Base-by-base conservation (phyloP, 37 sponge, comb jelly and placozoan genomes). In the Hormiphora californensis region DNA sequence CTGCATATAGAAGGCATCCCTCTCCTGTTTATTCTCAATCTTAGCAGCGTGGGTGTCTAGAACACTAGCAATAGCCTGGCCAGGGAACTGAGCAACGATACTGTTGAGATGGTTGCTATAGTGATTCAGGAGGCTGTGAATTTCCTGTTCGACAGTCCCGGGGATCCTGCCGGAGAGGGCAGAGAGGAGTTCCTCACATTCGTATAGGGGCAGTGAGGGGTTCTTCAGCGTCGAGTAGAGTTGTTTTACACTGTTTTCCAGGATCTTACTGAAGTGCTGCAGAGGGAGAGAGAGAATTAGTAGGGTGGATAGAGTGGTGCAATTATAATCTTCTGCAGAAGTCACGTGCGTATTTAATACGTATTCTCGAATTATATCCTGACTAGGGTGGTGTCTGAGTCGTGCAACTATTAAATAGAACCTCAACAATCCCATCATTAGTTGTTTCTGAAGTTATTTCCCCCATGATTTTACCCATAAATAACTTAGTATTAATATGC, bases 81-180 rank as follows among this genome's bases (percentile, higher is more conserved):
- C 89, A 0, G 97, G 97, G 63, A 96, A 96, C 89, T 93, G 97
- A 27, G 73, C 62, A 28, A 96, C 55, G 27, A 96, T 89, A 0
- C 94, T 94, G 28, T 94, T 96, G 55, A 92, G 68, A 57, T 96
- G 93, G 69, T 86, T 87, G 51, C 90, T 87, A 65, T 96, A 93
- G 32, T 63, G 85, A 12, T 88, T 28, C 54, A 96, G 91, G 15
- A 90, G 88, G 36, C 86, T 81, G 40, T 93, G 86, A 35, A 96
- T 91, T 22, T 41, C 90, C 31, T 61, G 41, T 39, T 93, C 97
- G 40, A 96, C 91, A 3, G 54, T 28, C 0, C 40, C 21, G 0
- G 91, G 94, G 28, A 92, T 17, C 53, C 53, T 9, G 7, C 81
- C 81, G 32, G 81, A 73, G 3, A 73, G 81, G 19, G 81, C 81